Evolutionary conservation across 92 coral and sea anemone species (phyloP), one percentile per base, ranked within the genome.

Genomic region (Parazoanthus atlanticus): DNA sequence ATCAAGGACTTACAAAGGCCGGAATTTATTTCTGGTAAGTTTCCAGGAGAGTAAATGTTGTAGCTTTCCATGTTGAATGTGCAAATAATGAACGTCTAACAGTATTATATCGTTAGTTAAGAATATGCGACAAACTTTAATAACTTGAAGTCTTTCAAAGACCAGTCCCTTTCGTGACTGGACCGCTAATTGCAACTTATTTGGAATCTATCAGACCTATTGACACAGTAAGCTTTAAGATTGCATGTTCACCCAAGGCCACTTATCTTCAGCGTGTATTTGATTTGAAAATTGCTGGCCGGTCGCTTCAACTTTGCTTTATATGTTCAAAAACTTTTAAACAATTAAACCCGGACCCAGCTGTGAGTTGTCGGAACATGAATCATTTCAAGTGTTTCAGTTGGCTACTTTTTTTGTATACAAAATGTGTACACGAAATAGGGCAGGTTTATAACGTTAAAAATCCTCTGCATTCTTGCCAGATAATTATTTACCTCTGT

Each of bases 221-320:
- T 21, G 8, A 61, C 69, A 61, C 28, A 61, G 69, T 61, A 5
- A 41, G 61, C 17, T 8, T 26, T 6, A 6, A 75, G 79, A 5
- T 77, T 17, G 56, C 15, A 78, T 79, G 84, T 29, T 36, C 84
- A 16, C 84, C 84, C 30, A 79, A 79, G 52, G 70, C 12, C 41
- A 52, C 84, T 16, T 26, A 79, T 46, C 64, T 26, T 43, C 12
- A 2, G 64, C 84, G 21, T 79, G 69, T 8, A 52, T 52, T 46
- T 79, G 69, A 31, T 29, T 79, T 49, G 13, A 29, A 25, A 47
- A 52, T 79, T 52, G 21, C 69, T 49, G 69, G 52, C 69, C 25
- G 66, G 64, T 29, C 19, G 21, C 25, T 2, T 28, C 43, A 41
- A n/a, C 69, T 61, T 61, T 25, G 69, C 69, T 61, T 61, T 61